Conservation (phyloP, 2,797 vertebrate species). For the Pipistrellus pipistrellus region DNA sequence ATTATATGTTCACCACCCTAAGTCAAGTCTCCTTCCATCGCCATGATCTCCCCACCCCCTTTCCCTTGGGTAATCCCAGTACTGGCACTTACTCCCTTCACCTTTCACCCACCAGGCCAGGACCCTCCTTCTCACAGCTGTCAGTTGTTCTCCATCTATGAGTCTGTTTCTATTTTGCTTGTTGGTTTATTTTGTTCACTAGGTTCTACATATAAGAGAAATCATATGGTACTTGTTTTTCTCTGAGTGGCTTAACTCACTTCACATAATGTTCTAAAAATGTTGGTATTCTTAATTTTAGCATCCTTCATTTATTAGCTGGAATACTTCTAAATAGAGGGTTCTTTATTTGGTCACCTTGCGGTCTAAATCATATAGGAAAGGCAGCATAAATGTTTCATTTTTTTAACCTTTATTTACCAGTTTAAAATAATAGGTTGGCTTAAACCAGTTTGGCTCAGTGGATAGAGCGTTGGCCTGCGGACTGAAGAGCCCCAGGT, state of each 20-base stretch:
- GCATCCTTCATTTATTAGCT: neutral
- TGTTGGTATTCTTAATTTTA: neutral
- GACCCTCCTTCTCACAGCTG: neutral
- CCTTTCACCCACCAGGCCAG: neutral
- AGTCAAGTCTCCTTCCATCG: neutral
- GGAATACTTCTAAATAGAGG: neutral
- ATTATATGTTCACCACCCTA: neutral
- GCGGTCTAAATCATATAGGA: neutral
- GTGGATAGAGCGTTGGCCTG: too few species aligned
- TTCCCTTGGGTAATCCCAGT: neutral
- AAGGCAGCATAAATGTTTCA: conserved; percentile 20
- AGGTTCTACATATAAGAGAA: neutral
- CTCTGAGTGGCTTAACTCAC: neutral
- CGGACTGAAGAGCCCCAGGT: too few species aligned
- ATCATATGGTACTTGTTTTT: neutral
- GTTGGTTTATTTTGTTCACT: neutral
- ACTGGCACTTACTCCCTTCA: neutral
- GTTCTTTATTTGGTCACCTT: neutral
- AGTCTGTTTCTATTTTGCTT: neutral
- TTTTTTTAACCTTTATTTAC: conserved; percentile 48
- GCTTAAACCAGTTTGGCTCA: too few species aligned
- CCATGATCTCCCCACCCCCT: neutral
- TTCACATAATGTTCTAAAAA: neutral
- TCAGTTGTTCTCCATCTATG: neutral
- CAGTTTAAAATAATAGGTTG: neutral